phyloP scores from a whole-genome alignment of 2,113 vertebrate genomes.

The Petromus typicus region DNA sequence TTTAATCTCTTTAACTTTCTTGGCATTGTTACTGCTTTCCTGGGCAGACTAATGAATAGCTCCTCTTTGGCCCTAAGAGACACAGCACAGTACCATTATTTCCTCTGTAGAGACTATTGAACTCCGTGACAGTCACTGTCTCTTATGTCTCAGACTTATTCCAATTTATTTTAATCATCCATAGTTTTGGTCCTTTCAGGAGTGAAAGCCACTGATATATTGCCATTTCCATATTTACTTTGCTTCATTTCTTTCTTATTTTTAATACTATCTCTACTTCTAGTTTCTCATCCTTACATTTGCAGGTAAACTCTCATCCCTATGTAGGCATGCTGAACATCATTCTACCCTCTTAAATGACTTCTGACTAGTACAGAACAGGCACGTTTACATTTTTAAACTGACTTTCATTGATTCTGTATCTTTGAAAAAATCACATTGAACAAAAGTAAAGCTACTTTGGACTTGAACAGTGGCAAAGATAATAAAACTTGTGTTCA shows the following conservation, averaged over 20 bases:
- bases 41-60: background rate
- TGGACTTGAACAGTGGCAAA: constrained; percentile 43
- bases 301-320: background rate
- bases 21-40: background rate
- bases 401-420: background rate
- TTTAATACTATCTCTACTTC: background rate
- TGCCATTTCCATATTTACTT: background rate
- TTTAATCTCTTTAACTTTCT: background rate
- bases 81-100: background rate
- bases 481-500: constrained; percentile 63
- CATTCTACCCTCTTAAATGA: constrained; percentile 13
- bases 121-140: fast-evolving
- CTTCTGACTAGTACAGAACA: background rate
- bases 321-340: background rate
- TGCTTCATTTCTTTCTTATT: background rate
- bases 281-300: background rate
- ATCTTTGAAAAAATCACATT: constrained; percentile 32
- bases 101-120: background rate
- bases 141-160: background rate
- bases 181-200: background rate
- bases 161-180: background rate
- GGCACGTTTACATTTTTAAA: background rate
- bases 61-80: background rate
- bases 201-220: background rate
- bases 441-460: constrained; percentile 3